phyloP scores from a whole-genome alignment of 2,113 vertebrate species.

The Oreochromis niloticus region DNA sequence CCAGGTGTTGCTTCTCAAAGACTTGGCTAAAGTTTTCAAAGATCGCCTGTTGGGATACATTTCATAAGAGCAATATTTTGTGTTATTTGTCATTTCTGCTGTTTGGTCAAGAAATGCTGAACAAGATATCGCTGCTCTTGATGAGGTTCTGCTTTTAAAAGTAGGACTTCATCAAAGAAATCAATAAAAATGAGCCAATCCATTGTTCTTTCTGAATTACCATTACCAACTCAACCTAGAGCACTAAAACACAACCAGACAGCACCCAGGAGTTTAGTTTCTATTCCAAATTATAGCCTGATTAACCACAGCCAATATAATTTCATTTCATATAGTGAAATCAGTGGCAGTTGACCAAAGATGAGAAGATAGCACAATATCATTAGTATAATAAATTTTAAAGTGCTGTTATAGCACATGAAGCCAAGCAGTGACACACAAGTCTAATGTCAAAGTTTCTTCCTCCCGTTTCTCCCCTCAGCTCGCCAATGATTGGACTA shows the following conservation, averaged over 20 bases:
- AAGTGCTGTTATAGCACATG: background rate
- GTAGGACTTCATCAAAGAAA: background rate
- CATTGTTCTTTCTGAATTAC: background rate
- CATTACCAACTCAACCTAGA: background rate
- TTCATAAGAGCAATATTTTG: background rate
- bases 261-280: background rate
- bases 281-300: background rate
- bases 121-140: background rate
- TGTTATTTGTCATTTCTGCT: background rate
- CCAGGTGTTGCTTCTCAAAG: background rate
- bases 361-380: background rate
- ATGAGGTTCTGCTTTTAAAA: background rate
- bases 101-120: background rate
- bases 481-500: background rate
- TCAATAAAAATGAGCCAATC: background rate
- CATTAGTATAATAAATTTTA: background rate
- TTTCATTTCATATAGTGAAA: background rate
- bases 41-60: background rate
- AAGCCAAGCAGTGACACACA: background rate
- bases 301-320: background rate
- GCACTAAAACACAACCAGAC: background rate
- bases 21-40: background rate
- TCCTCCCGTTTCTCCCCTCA: background rate
- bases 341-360: background rate
- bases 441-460: background rate